Evolutionary conservation across 2,797 vertebrate species (phyloP).

Genomic region (Centropyge bicolor): DNA sequence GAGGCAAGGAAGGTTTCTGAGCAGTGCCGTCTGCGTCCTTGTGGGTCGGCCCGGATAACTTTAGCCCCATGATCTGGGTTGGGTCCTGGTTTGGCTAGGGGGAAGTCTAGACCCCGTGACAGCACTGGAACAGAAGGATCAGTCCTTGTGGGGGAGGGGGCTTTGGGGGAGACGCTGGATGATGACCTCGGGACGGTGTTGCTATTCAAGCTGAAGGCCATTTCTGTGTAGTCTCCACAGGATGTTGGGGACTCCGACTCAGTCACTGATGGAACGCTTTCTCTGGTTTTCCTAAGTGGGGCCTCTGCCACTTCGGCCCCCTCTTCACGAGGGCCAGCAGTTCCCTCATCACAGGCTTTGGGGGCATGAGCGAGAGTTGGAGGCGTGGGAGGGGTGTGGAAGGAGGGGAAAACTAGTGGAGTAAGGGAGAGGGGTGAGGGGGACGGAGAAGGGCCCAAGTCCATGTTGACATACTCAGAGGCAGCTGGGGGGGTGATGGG

Average conservation of each 20-base stretch:
- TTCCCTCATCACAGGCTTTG: constrained; percentile 67
- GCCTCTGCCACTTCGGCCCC: constrained; percentile 52
- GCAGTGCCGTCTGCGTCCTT: constrained; percentile 84
- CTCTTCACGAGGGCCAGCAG: constrained; percentile 57
- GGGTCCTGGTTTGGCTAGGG: constrained; percentile 75
- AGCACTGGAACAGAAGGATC: constrained; percentile 73
- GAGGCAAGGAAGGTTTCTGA: constrained; percentile 86
- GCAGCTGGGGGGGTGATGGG: constrained; percentile 72
- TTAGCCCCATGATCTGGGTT: constrained; percentile 86
- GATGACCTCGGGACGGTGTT: constrained; percentile 64
- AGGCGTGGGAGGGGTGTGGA: constrained; percentile 81
- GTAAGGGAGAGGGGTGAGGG: constrained; percentile 82
- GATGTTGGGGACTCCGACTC: constrained; percentile 76
- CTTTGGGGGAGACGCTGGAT: constrained; percentile 73
- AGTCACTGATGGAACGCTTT: constrained; percentile 61
- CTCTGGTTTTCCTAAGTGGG: constrained; percentile 67
- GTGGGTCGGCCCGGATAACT: constrained; percentile 84
- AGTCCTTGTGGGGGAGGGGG: constrained; percentile 76
- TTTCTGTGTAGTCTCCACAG: constrained; percentile 84
- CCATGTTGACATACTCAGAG: constrained; percentile 84
- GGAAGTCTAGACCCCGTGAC: constrained; percentile 81
- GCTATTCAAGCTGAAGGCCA: constrained; percentile 82
- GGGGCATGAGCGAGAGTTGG: constrained; percentile 70
- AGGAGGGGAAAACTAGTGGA: constrained; percentile 81
- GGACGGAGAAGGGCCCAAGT: constrained; percentile 81